Conservation (phyloP, 1,140 invertebrate species). For the Microplitis mediator region DNA sequence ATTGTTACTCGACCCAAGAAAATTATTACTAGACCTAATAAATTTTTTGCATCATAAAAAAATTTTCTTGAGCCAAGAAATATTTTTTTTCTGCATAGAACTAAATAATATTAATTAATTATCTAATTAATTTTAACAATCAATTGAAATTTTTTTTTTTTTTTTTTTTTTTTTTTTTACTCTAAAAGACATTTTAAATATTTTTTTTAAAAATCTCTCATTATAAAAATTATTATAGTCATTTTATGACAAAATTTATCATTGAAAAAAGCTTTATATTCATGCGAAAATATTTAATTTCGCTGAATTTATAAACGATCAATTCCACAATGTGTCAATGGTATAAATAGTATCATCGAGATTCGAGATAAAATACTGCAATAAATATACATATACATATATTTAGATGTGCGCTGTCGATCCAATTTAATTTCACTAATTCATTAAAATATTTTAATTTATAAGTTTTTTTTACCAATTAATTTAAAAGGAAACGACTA, state of each 20-base stretch:
- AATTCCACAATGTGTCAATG: slow-evolving; percentile 49
- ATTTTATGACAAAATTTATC: slow-evolving; percentile 52
- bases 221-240: slow-evolving; percentile 53
- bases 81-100: background rate
- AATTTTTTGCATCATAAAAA: too few species aligned
- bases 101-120: too few species aligned
- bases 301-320: slow-evolving; percentile 46
- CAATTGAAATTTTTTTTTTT: too few species aligned
- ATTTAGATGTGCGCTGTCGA: slow-evolving; percentile 7
- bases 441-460: slow-evolving; percentile 26
- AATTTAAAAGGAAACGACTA: too few species aligned
- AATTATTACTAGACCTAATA: too few species aligned
- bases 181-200: background rate
- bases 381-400: background rate
- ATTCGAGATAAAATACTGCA: slow-evolving; percentile 15
- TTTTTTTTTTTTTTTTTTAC: too few species aligned
- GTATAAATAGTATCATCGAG: slow-evolving; percentile 46
- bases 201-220: background rate
- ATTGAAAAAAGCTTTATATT: slow-evolving; percentile 27
- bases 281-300: slow-evolving; percentile 33
- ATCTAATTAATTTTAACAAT: too few species aligned
- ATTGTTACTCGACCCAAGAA: too few species aligned
- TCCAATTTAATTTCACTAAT: slow-evolving; percentile 25
- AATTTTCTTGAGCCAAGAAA: background rate
- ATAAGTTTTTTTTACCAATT: background rate